Base-by-base conservation (phyloP, 2,113 vertebrate genomes). In the Brienomyrus brachyistius region DNA sequence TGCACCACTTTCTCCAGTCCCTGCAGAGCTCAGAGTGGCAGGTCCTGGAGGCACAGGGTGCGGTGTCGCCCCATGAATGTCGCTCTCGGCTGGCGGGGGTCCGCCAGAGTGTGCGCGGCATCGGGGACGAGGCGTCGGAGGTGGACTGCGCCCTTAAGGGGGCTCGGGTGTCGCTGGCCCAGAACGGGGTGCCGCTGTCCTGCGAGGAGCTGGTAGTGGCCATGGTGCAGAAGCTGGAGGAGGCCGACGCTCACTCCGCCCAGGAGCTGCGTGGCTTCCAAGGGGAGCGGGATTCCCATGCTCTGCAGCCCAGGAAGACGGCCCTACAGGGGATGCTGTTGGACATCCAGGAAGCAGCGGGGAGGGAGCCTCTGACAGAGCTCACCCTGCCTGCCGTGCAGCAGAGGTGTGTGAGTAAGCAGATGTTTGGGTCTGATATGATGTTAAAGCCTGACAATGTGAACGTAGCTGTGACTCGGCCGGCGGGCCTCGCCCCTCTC, bases 381-480 rank as follows among this genome's bases (percentile, higher is more conserved):
- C 94, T 96, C 8, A 97, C 96, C 0, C 94, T 96, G 90, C 98
- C 97, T 88, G 98, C 97, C 43, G 91, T 99, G 56, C 97, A 97
- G 40, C 96, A 97, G 86, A 97, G 98, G 98, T 99, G 90, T 92
- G 80, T 84, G 13, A 66, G 4, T 35, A 2, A 45, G 10, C 62
- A 31, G 27, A 70, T 19, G 13, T 43, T 40, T 40, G 40, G 35
- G 6, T 43, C 74, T 43, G 74, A 80, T 6, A 1, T 43, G 31
- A 2, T 43, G n/a, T 80, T 19, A 43, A 40, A 40, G 31, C 66
- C n/a, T 35, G 66, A 74, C 66, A 15, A 3, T 5, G 1, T 74
- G 27, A 15, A 56, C 19, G 17, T n/a, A 2, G 66, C 74, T 15
- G 27, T 0, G 6, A 17, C 35, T 15, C 2, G 4, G 27, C 15